Evolutionary conservation across 2,888 invertebrate species (phyloP).

Genomic region (Lycaena phlaeas): DNA sequence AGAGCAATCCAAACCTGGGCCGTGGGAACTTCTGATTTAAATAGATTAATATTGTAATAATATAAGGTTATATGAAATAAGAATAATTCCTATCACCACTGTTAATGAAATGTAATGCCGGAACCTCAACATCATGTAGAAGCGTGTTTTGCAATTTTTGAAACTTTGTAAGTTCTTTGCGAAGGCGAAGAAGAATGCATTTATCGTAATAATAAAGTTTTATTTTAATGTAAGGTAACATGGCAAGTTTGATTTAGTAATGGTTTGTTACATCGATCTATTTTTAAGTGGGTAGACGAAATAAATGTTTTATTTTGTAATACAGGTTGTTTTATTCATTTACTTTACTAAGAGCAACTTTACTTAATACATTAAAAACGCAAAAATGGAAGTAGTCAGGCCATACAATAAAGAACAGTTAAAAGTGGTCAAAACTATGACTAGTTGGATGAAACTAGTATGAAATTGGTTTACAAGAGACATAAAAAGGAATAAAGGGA

Average conservation of each 20-base stretch:
- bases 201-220: slow-evolving; percentile 46
- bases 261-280: slow-evolving; percentile 61
- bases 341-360: too few species aligned
- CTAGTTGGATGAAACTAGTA: too few species aligned
- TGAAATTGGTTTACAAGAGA: too few species aligned
- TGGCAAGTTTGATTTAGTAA: slow-evolving; percentile 49
- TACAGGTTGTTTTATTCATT: slow-evolving; percentile 21
- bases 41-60: slow-evolving; percentile 6
- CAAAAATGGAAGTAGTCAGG: too few species aligned
- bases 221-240: slow-evolving; percentile 37
- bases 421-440: too few species aligned
- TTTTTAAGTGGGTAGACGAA: slow-evolving; percentile 50
- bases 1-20: slow-evolving; percentile 73
- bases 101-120: too few species aligned
- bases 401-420: too few species aligned
- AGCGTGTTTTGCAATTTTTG: background rate
- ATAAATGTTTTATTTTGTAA: slow-evolving; percentile 57
- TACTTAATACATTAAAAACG: too few species aligned
- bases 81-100: background rate
- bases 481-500: too few species aligned
- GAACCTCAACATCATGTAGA: background rate
- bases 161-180: background rate
- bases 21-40: slow-evolving; percentile 68
- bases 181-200: slow-evolving; percentile 32
- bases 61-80: slow-evolving; percentile 1